A percentile compares a stretch with the other conserved stretches of the same genome.
These are phyloP conservation scores for Ceyx cyanopectus DNA, from an alignment of 2,113 vertebrate species.

Conservation along the genomic window DNA sequence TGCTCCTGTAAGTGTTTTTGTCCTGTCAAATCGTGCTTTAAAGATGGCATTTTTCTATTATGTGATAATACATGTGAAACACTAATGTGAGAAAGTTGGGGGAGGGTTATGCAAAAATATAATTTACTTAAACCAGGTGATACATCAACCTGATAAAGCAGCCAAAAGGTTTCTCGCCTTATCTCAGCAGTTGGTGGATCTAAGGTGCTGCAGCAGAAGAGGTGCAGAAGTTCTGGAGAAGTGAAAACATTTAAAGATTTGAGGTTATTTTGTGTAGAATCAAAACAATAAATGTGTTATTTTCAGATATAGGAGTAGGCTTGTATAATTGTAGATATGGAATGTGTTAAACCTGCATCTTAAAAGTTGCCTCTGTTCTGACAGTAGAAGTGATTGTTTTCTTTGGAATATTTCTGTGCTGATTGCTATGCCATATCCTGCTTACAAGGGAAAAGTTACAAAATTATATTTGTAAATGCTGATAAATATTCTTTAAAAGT, in stretches of 20 bases:
- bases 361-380: not conserved
- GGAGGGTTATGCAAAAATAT: not conserved
- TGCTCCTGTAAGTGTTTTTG: slow-evolving; percentile 83
- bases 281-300: not conserved
- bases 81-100: not conserved
- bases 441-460: not conserved
- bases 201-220: not conserved
- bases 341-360: not conserved
- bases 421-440: not conserved
- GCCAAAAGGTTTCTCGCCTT: not conserved
- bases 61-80: fast-evolving
- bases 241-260: not conserved
- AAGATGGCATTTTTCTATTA: not conserved
- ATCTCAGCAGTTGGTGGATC: not conserved
- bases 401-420: not conserved
- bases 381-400: not conserved
- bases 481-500: not conserved
- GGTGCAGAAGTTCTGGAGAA: not conserved
- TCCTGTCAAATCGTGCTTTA: not conserved
- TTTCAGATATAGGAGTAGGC: not conserved
- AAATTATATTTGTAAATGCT: not conserved
- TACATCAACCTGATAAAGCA: not conserved
- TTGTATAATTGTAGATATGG: not conserved
- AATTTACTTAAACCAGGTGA: not conserved
- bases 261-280: not conserved